Base-by-base conservation (phyloP, 2,797 vertebrate species). In the Emys orbicularis region DNA sequence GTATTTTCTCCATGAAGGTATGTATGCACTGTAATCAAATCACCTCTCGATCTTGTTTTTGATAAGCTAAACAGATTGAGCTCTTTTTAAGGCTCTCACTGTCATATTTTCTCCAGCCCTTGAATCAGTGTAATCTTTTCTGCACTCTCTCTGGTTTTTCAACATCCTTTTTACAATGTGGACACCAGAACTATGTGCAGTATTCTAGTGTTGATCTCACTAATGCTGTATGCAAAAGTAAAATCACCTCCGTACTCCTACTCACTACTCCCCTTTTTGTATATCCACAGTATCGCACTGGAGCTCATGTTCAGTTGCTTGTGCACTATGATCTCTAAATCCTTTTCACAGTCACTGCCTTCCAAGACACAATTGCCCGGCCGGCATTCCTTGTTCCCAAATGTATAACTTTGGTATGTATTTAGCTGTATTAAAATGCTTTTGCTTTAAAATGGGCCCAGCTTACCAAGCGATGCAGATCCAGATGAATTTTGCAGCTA, bases 221-320 rank as follows among this genome's bases (percentile, higher is more conserved):
- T 15, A 44, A 25, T 19, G 16, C 34, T 37, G 34, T 47, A 44
- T 74, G 23, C 37, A 44, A n/a, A 83, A 47, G 50, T 59, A 59
- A 83, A 88, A 83, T 57, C 11, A 27, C 47, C 9, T 81, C 12
- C 5, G 4, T 90, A 31, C 25, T 83, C 19, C 11, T 65, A 10
- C 16, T 65, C 16, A 18, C 61, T 65, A 3, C 16, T 68, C 18
- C 4, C 56, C 54, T 85, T 68, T 37, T 65, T 80, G 10, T 84
- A 79, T 5, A 47, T 53, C 18, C 89, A n/a, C 52, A 74, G 1
- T 1, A 37, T 83, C 52, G 49, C 0, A 1, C 10, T 79, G 13
- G 10, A 8, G 44, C 34, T 49, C 25, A 2, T 57, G 16, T 11
- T 81, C 9, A 72, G 37, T 79, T 47, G 79, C 2, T 61, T 81